Conservation (phyloP, 2,797 vertebrate species). For the Chelmon rostratus region DNA sequence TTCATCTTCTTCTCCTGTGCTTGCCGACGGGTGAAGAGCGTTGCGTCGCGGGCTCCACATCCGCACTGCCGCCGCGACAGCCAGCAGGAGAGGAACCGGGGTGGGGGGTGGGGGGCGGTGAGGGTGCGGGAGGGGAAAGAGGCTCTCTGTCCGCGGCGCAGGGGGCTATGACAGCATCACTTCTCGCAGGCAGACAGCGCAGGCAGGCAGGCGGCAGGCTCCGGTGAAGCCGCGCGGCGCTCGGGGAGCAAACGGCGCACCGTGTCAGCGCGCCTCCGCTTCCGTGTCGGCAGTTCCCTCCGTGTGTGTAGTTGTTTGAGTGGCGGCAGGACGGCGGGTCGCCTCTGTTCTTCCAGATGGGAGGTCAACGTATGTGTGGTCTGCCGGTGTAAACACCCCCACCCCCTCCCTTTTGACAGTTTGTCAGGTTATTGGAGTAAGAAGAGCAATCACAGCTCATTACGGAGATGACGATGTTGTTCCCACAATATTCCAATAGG, state of each 20-base stretch:
- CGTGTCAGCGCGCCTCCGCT: conserved; percentile 57
- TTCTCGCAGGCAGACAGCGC: conserved; percentile 52
- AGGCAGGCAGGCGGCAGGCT: conserved; percentile 38
- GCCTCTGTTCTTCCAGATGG: conserved; percentile 55
- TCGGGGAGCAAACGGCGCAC: conserved; percentile 52
- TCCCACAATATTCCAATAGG: neutral
- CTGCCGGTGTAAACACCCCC: conserved; percentile 38
- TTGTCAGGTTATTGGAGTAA: conserved; percentile 2
- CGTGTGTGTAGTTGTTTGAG: conserved; percentile 36
- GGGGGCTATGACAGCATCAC: conserved; percentile 85
- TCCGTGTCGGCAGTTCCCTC: conserved; percentile 43
- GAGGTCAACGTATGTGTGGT: conserved; percentile 60
- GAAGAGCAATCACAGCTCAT: neutral
- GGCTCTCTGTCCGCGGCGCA: conserved; percentile 74
- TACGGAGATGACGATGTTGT: neutral
- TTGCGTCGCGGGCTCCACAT: conserved; percentile 84
- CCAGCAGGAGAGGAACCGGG: conserved; percentile 56
- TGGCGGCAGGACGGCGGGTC: conserved; percentile 60
- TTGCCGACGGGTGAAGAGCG: conserved; percentile 75
- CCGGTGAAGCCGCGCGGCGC: conserved; percentile 57
- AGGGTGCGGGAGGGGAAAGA: conserved; percentile 59
- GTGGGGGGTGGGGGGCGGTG: conserved; percentile 8
- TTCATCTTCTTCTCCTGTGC: conserved; percentile 92
- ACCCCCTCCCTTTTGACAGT: neutral
- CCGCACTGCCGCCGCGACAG: conserved; percentile 82